Evolutionary conservation across 2,797 vertebrate genomes (phyloP), one percentile per base, ranked within the genome.

Genomic region (Choloepus didactylus): DNA sequence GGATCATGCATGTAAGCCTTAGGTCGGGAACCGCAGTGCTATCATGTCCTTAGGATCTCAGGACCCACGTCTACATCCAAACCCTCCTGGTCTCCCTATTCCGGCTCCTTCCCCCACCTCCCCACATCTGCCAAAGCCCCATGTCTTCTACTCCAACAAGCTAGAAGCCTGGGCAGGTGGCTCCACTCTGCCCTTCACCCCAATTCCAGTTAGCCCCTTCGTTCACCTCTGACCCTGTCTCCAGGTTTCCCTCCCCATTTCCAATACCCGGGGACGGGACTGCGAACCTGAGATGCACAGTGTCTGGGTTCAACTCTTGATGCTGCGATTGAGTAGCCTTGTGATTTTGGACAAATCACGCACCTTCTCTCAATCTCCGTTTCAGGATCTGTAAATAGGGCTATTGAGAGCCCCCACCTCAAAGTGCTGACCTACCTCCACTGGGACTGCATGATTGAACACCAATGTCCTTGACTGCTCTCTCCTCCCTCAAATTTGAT

Each of bases 391-490:
- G 9, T 73, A 67, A 87, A 86, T 6, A 35, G n/a, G 11, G 49
- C 69, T 38, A 19, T 51, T 21, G 44, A 60, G 3, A 35, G 4
- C 16, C 54, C 44, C 44, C 15, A 54, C 3, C 19, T 75, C 49
- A 12, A 2, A n/a, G 21, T 0, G 2, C 35, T 35, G 35, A 35
- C 35, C 35, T 35, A 35, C 35, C 35, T 35, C 35, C 35, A 35
- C 35, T 35, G 35, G 35, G 35, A 35, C 35, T 35, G 35, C 31
- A 79, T 41, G n/a, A 69, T 19, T 10, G 3, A 83, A n/a, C 56
- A 19, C 6, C 18, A 15, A 1, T 3, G 38, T 41, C 23, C 31
- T 25, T 2, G 0, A 18, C 21, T 19, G n/a, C 35, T 9, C 21
- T 60, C 72, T 75, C 81, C 41, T 51, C 8, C 87, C 41, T 72